phyloP scores from a whole-genome alignment of 2,888 invertebrate genomes.

The Pachymerium ferrugineum region DNA sequence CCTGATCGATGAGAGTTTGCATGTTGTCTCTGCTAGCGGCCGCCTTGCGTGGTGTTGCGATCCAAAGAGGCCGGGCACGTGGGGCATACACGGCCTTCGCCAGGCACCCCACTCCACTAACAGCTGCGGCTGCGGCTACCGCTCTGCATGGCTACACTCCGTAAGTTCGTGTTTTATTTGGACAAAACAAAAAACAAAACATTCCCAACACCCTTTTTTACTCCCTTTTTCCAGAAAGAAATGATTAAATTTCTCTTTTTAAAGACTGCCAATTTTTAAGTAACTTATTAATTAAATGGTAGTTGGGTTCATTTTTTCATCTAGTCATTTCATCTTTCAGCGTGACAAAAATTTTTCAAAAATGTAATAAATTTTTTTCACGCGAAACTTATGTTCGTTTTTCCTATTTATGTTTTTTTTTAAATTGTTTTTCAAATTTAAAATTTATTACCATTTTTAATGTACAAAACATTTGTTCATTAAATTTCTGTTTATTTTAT shows the following conservation, averaged over 20 bases:
- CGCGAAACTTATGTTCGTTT: too few relatives aligned
- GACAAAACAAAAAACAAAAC: conserved; percentile 2
- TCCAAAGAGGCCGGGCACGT: conserved; percentile 65
- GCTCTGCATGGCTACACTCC: conserved; percentile 79
- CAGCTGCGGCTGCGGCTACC: conserved; percentile 62
- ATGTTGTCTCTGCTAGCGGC: conserved; percentile 56
- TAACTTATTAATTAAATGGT: neutral
- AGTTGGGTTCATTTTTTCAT: neutral
- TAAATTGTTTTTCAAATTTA: neutral
- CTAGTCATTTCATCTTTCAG: neutral
- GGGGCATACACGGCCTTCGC: conserved; percentile 65
- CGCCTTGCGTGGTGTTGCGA: conserved; percentile 74
- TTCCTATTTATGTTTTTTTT: neutral
- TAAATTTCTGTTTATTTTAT: too few relatives aligned
- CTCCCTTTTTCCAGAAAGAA: neutral
- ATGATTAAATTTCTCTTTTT: neutral
- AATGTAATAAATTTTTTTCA: too few relatives aligned
- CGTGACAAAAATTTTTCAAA: too few relatives aligned
- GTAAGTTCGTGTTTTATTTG: conserved; percentile 59
- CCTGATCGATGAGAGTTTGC: conserved; percentile 35
- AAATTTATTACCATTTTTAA: too few relatives aligned
- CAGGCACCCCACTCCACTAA: conserved; percentile 60
- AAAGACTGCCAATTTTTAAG: neutral
- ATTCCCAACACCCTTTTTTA: neutral
- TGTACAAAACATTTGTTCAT: too few relatives aligned